phyloP scores from a whole-genome alignment of 1,140 invertebrate species.

The Diabrotica virgifera region DNA sequence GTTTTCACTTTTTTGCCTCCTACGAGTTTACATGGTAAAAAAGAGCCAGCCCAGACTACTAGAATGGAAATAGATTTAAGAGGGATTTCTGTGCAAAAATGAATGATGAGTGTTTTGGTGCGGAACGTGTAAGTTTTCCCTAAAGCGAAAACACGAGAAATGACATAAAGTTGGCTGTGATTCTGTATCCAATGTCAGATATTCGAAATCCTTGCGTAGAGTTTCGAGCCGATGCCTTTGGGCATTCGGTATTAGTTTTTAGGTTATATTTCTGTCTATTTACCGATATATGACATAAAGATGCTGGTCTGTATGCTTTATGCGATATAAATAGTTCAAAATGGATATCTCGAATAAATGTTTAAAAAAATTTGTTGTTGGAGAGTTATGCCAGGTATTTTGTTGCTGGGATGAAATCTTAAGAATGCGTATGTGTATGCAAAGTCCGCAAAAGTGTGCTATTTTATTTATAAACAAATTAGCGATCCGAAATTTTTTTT shows the following conservation, averaged over 20 bases:
- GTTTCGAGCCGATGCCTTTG: constrained; percentile 2
- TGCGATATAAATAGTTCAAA: neutral
- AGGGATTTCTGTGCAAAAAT: constrained; percentile 35
- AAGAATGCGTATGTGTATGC: too few relatives aligned
- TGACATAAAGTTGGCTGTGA: constrained; percentile 5
- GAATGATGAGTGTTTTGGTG: constrained; percentile 33
- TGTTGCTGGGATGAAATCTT: too few relatives aligned
- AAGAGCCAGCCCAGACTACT: neutral
- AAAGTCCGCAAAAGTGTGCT: too few relatives aligned
- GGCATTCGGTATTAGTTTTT: constrained; percentile 10
- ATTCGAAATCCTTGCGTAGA: constrained; percentile 18
- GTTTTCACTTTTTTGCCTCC: neutral
- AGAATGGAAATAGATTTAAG: constrained; percentile 30
- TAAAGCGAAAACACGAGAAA: neutral
- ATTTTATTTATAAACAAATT: too few relatives aligned
- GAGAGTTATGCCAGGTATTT: too few relatives aligned
- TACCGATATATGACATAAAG: neutral
- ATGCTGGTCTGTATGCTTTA: neutral
- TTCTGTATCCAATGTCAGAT: constrained; percentile 26
- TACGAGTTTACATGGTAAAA: neutral
- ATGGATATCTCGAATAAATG: neutral
- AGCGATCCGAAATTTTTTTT: too few relatives aligned
- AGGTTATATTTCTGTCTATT: neutral
- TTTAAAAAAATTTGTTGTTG: neutral
- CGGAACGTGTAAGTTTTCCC: constrained; percentile 4